These are phyloP conservation scores for Lysiphlebus fabarum DNA, from an alignment of 1,140 invertebrate species.

Conservation along the genomic window DNA sequence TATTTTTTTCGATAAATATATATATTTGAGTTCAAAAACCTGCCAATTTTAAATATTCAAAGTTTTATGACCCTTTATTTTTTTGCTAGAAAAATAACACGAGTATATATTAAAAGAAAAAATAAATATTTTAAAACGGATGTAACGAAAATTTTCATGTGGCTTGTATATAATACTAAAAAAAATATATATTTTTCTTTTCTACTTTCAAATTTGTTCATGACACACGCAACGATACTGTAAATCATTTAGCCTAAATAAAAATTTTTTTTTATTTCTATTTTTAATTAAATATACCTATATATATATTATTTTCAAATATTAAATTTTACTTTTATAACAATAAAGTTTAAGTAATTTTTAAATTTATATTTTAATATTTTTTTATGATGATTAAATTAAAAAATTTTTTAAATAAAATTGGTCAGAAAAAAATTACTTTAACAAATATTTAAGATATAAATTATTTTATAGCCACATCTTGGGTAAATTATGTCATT, in stretches of 20 bases:
- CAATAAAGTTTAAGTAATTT: background rate
- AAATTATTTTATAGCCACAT: slow-evolving; percentile 13
- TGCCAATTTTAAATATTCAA: slow-evolving; percentile 34
- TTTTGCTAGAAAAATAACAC: too few relatives aligned
- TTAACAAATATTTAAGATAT: background rate
- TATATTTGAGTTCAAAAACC: slow-evolving; percentile 33
- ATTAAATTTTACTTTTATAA: background rate
- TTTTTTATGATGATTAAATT: background rate
- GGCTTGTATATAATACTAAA: slow-evolving; percentile 2
- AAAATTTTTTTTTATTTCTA: slow-evolving; percentile 3
- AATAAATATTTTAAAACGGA: background rate
- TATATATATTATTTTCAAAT: background rate
- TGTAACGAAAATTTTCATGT: background rate
- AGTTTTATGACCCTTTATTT: background rate
- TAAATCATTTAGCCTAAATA: slow-evolving; percentile 14
- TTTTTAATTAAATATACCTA: background rate
- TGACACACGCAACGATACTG: background rate
- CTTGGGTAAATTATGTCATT: slow-evolving; percentile 34
- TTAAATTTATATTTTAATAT: background rate
- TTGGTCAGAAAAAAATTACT: background rate
- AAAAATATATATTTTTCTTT: background rate
- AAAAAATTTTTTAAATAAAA: background rate
- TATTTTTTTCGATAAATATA: background rate
- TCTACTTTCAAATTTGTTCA: background rate
- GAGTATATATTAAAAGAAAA: background rate